A percentile compares a stretch with the other conserved stretches of the same genome.
These are phyloP conservation scores for Datnioides undecimradiatus DNA, from an alignment of 2,113 vertebrate species.

Conservation along the genomic window DNA sequence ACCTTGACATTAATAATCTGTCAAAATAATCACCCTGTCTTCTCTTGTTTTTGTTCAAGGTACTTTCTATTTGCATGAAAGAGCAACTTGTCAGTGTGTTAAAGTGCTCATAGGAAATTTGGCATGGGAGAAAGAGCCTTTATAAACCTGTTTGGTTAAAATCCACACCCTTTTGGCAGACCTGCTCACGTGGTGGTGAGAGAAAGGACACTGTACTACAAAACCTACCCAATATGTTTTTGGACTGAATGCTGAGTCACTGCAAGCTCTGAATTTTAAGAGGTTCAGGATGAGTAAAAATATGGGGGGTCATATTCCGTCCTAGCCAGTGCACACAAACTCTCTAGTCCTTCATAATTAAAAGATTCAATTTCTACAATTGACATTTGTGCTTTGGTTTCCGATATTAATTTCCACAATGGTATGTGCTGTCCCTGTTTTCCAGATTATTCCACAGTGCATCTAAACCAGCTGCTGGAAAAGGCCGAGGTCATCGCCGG, in stretches of 20 bases:
- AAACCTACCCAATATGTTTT: constrained; percentile 7
- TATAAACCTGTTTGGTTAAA: constrained; percentile 7
- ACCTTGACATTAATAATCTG: neutral
- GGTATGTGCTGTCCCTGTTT: constrained; percentile 57
- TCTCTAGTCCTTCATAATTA: neutral
- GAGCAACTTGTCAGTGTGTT: neutral
- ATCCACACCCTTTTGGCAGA: constrained; percentile 26
- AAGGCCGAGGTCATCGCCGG: constrained; percentile 97
- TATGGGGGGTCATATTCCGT: constrained; percentile 5
- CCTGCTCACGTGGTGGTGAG: neutral
- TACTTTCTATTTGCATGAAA: neutral
- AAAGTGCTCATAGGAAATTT: constrained; percentile 10
- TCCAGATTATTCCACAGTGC: constrained; percentile 98
- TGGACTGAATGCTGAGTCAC: constrained; percentile 20
- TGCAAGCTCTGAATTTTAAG: neutral
- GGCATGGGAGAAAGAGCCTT: constrained; percentile 1
- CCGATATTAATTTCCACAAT: neutral
- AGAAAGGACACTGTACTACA: neutral
- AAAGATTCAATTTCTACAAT: neutral
- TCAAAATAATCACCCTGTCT: neutral
- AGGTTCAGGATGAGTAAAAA: neutral
- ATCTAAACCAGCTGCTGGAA: constrained; percentile 95
- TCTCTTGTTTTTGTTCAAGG: constrained; percentile 13
- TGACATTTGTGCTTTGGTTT: constrained; percentile 2
- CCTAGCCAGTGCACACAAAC: neutral